Conservation (phyloP, 2,888 invertebrate species). For the Polydrusus cervinus region DNA sequence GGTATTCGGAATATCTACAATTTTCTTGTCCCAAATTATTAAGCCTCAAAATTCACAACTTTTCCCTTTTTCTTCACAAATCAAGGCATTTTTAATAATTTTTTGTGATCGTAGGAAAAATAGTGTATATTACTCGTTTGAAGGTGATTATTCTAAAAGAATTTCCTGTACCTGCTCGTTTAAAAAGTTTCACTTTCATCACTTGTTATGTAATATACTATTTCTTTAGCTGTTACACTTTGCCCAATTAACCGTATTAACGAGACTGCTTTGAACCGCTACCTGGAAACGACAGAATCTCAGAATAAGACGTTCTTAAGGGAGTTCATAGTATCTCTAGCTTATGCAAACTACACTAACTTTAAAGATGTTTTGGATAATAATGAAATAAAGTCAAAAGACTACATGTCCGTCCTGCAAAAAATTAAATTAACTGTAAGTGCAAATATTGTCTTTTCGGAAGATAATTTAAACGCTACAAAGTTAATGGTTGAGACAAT, state of each 20-base stretch:
- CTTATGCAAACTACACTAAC: constrained; percentile 75
- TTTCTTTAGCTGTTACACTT: constrained; percentile 79
- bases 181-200: no score
- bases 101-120: no score
- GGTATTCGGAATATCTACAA: no score
- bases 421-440: constrained; percentile 73
- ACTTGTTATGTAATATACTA: no score
- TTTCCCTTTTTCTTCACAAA: no score
- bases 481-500: constrained; percentile 74
- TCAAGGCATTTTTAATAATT: no score
- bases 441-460: constrained; percentile 71
- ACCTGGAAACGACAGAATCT: constrained; percentile 66
- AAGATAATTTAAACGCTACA: constrained; percentile 56
- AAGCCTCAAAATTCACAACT: no score
- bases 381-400: constrained; percentile 72
- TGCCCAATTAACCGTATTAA: constrained; percentile 78
- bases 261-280: constrained; percentile 73
- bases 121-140: no score
- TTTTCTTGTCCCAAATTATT: no score
- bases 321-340: constrained; percentile 74
- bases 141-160: no score
- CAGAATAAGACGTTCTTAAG: constrained; percentile 74
- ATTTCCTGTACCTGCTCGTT: no score
- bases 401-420: constrained; percentile 75
- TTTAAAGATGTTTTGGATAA: constrained; percentile 72